Percentiles rank a stretch among this genome's conserved stretches.
These are phyloP conservation scores for Oscheius sp. DNA, from an alignment of 1,140 invertebrate genomes.

Conservation along the genomic window DNA sequence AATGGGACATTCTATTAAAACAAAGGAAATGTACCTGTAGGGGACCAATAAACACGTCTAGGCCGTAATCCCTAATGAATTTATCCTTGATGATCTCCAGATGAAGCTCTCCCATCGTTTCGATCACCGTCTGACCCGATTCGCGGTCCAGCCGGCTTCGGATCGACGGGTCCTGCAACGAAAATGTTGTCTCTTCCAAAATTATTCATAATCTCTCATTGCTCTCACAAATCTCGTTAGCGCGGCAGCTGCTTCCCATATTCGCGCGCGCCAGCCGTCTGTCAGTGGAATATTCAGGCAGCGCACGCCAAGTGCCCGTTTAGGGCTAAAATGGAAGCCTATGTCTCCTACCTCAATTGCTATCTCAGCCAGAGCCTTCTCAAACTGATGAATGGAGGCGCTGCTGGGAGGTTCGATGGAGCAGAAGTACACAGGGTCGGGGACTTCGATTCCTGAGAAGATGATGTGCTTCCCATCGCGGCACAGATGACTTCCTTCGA, in stretches of 20 bases:
- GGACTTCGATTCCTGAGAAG: constrained; percentile 71
- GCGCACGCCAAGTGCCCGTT: too few relatives aligned
- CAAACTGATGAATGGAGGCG: constrained; percentile 74
- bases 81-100: constrained; percentile 87
- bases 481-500: too few relatives aligned
- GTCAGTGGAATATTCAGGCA: too few relatives aligned
- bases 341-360: constrained; percentile 69
- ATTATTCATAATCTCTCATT: too few relatives aligned
- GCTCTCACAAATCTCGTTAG: too few relatives aligned
- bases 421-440: constrained; percentile 94
- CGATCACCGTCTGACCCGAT: constrained; percentile 55
- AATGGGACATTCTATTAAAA: constrained; percentile 70
- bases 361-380: constrained; percentile 78
- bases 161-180: constrained; percentile 78
- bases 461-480: constrained; percentile 49
- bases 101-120: constrained; percentile 89
- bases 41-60: constrained; percentile 85
- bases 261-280: too few relatives aligned
- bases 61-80: constrained; percentile 80
- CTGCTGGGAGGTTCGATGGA: constrained; percentile 86
- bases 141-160: constrained; percentile 47
- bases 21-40: constrained; percentile 72
- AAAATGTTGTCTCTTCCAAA: background rate
- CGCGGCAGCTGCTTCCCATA: too few relatives aligned
- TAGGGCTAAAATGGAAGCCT: background rate